Base-by-base conservation (phyloP, 2,888 invertebrate genomes). In the Lepidochrysops patricia region DNA sequence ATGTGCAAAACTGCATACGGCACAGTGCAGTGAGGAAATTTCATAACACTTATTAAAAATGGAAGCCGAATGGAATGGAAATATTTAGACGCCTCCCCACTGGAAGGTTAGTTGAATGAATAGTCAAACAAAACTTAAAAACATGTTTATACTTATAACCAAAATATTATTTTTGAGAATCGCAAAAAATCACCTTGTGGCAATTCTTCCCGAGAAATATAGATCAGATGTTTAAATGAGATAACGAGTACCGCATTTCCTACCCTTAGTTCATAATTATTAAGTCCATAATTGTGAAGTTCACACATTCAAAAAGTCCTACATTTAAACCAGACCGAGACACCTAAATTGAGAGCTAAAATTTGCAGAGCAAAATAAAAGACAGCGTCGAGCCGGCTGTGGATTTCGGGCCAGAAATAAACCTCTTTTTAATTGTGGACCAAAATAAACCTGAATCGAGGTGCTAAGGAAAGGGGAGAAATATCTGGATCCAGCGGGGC, bases 371-470 rank as follows among this genome's bases (percentile, higher is more conserved):
- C 29, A 32, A 52, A 52, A 54, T 19, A 29, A 29, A 54, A 29
- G 26, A 27, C 9, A 29, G 54, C 54, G 54, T 32, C 9, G 32
- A 19, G 19, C 43, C 43, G 32, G 23, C 32, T 54, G 32, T 54
- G 54, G 19, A 15, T 27, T 54, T 54, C 19, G 15, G 15, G 32
- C 19, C 54, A 19, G 32, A 54, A 54, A 54, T 54, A 54, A 54
- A 54, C 29, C 13, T 23, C 13, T 54, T 50, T 54, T 54, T 54
- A 54, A 54, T 54, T 54, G 54, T 29, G 54, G 29, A 32, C 52
- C 15, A 52, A 43, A 52, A 52, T 26, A 54, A 54, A 54, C 32
- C 27, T 32, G 54, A 32, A 54, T 19, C 19, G 19, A 54, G 54
- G 54, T 32, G 54, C 15, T 54, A 27, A 27, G 27, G 15, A 54